Conservation (phyloP, 1,140 invertebrate genomes). For the Drosophila eugracilis region DNA sequence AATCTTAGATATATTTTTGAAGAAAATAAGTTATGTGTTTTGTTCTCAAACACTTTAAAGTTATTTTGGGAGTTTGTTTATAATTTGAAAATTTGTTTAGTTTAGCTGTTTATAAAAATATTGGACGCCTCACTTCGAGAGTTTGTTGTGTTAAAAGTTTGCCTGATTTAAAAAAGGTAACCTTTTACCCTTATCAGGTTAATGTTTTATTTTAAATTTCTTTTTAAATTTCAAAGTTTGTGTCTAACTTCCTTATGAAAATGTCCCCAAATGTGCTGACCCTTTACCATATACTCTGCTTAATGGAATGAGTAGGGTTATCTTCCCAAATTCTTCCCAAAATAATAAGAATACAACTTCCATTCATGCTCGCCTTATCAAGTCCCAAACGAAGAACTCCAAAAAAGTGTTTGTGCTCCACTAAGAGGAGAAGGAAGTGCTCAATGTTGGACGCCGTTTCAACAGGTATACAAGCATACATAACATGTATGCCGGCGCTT, state of each 20-base stretch:
- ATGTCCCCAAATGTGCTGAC: not conserved
- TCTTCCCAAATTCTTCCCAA: slow-evolving; percentile 10
- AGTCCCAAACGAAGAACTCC: not conserved
- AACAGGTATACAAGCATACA: slow-evolving; percentile 28
- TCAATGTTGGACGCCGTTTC: slow-evolving; percentile 30
- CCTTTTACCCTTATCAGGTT: not conserved
- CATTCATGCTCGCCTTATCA: slow-evolving; percentile 33
- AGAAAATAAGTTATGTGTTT: not conserved
- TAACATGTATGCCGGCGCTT: slow-evolving; percentile 57
- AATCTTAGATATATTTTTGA: too few species aligned
- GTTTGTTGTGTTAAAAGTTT: too few species aligned
- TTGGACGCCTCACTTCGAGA: too few species aligned
- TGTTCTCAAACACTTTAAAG: not conserved
- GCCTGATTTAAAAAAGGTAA: not conserved
- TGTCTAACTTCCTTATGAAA: not conserved
- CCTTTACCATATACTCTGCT: not conserved
- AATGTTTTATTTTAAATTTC: not conserved
- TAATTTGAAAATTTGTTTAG: not conserved
- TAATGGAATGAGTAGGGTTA: not conserved
- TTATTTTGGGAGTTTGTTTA: not conserved
- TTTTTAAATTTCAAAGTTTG: not conserved
- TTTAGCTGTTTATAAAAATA: not conserved
- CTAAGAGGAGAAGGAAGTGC: slow-evolving; percentile 45
- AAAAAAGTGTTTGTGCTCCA: slow-evolving; percentile 5
- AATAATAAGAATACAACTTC: slow-evolving; percentile 13